phyloP scores from a whole-genome alignment of 2,113 vertebrate genomes.

The Talpa occidentalis region DNA sequence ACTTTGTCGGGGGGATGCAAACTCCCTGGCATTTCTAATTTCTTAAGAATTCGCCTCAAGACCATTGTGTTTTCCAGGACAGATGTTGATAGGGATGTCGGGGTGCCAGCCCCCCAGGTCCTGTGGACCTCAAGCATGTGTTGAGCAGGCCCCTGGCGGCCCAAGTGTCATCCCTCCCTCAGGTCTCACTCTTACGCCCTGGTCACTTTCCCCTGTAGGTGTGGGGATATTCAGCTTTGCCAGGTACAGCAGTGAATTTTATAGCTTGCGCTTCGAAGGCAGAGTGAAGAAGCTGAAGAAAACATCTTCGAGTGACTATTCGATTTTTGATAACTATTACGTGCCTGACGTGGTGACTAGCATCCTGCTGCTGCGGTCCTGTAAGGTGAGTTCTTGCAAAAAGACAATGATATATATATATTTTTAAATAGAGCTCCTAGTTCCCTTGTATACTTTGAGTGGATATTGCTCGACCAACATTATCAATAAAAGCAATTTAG shows the following conservation, averaged over 20 bases:
- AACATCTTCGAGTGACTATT: conserved; percentile 83
- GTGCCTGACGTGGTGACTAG: conserved; percentile 86
- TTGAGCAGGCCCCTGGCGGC: too few species aligned
- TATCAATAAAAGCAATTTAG: neutral
- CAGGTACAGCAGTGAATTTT: conserved; percentile 90
- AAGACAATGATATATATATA: neutral
- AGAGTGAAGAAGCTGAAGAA: conserved; percentile 80
- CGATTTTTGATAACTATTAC: conserved; percentile 84
- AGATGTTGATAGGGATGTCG: neutral
- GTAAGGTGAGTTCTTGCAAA: conserved; percentile 73
- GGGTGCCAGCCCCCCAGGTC: neutral
- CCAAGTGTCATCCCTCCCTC: too few species aligned
- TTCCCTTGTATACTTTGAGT: neutral
- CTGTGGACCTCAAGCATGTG: neutral
- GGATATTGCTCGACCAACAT: neutral
- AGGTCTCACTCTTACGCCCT: neutral
- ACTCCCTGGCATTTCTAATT: neutral
- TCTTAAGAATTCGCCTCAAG: neutral
- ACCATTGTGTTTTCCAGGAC: neutral
- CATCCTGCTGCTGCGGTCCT: conserved; percentile 85
- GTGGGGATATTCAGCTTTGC: conserved; percentile 93
- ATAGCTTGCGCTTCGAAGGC: conserved; percentile 85
- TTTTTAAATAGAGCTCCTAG: neutral
- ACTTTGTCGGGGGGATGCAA: neutral
- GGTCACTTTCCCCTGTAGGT: conserved; percentile 74